Percentiles rank a stretch among this genome's conserved stretches.
These are phyloP conservation scores for Drosophila novamexicana DNA, from an alignment of 1,140 invertebrate genomes.

Conservation along the genomic window DNA sequence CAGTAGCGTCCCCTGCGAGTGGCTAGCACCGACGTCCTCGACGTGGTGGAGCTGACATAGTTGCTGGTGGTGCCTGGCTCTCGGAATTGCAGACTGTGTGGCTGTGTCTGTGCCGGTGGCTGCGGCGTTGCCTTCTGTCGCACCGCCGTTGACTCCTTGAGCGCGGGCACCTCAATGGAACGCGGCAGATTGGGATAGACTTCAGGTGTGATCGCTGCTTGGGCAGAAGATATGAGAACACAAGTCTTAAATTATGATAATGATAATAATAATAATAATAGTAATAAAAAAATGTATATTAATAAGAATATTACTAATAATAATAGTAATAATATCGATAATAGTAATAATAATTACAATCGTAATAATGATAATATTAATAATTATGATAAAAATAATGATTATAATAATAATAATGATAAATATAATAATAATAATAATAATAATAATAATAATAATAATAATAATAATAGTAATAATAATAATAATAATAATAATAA, in stretches of 20 bases:
- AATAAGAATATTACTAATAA: too few species aligned
- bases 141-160: slow-evolving; percentile 33
- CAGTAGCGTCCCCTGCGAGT: slow-evolving; percentile 53
- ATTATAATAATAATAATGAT: too few species aligned
- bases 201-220: slow-evolving; percentile 74
- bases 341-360: too few species aligned
- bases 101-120: slow-evolving; percentile 1
- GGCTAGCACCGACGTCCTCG: slow-evolving; percentile 26
- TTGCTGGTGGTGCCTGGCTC: background rate
- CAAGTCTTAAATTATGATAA: background rate
- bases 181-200: slow-evolving; percentile 76
- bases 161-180: slow-evolving; percentile 75
- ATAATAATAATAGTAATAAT: too few species aligned
- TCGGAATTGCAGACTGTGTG: slow-evolving; percentile 3
- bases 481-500: too few species aligned
- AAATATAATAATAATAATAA: too few species aligned
- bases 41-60: slow-evolving; percentile 27
- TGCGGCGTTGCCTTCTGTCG: slow-evolving; percentile 2
- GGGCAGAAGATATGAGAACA: background rate
- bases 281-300: too few species aligned
- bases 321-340: too few species aligned
- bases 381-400: too few species aligned
- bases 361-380: too few species aligned
- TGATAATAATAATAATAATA: background rate
- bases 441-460: too few species aligned